These are phyloP conservation scores for Microctenopoma steveboyesi DNA, from an alignment of 2,797 vertebrate species.

Conservation along the genomic window DNA sequence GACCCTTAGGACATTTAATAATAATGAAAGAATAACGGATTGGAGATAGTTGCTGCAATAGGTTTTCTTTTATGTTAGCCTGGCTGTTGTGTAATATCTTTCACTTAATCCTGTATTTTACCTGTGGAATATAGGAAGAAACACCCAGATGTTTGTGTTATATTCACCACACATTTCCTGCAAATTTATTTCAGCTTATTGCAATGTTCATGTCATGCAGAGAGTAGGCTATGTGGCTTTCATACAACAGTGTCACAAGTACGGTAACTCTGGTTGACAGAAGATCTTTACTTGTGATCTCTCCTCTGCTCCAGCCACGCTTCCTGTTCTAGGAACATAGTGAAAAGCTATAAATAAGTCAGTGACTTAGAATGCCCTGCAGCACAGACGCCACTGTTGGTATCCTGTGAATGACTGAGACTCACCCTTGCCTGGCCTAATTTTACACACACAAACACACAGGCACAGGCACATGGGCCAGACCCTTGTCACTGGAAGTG, in stretches of 20 bases:
- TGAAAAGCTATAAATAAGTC: constrained; percentile 67
- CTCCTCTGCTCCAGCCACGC: background rate
- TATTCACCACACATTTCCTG: constrained; percentile 12
- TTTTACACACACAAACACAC: constrained; percentile 25
- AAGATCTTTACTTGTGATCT: constrained; percentile 45
- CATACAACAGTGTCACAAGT: constrained; percentile 7
- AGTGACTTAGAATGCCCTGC: constrained; percentile 30
- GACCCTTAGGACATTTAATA: background rate
- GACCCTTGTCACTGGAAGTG: constrained; percentile 1
- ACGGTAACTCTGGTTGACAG: constrained; percentile 47
- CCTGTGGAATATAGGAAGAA: constrained; percentile 29
- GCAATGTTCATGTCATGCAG: background rate
- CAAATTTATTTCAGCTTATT: background rate
- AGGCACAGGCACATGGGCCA: background rate
- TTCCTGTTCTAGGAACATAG: constrained; percentile 29
- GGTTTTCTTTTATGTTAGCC: background rate
- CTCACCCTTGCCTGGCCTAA: constrained; percentile 38
- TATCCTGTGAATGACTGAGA: constrained; percentile 49
- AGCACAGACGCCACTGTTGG: constrained; percentile 43
- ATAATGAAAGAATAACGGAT: background rate
- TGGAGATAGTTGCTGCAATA: background rate
- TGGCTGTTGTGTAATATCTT: constrained; percentile 31
- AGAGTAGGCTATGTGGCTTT: background rate
- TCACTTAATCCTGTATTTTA: constrained; percentile 6
- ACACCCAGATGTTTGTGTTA: constrained; percentile 32